A percentile compares a stretch with the other conserved stretches of the same genome.
Evolutionary conservation across 2,888 invertebrate genomes (phyloP).

Genomic region (Caenorhabditis doughertyi): DNA sequence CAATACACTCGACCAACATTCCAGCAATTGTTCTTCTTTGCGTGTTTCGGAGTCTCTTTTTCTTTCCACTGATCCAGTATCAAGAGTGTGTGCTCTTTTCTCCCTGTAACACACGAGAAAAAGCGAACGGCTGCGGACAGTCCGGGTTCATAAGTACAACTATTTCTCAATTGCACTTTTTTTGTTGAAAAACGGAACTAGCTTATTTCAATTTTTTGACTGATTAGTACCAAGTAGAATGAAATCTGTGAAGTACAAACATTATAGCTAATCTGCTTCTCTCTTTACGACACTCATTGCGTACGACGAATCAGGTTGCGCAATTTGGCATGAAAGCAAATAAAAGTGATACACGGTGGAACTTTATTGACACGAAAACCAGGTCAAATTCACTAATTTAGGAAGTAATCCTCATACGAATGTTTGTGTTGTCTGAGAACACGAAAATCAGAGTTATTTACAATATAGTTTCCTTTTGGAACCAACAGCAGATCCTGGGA

Average conservation of each 20-base stretch:
- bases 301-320: conserved; percentile 53
- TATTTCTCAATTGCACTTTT: not conserved
- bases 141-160: conserved; percentile 56
- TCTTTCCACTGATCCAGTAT: conserved; percentile 45
- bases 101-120: conserved; percentile 16
- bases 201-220: conserved; percentile 8
- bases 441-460: not conserved
- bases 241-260: conserved; percentile 59
- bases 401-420: conserved; percentile 28
- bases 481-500: conserved; percentile 28
- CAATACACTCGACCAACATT: conserved; percentile 48
- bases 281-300: not conserved
- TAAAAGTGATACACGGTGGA: conserved; percentile 58
- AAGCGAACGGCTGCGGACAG: conserved; percentile 49
- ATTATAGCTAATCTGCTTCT: conserved; percentile 54
- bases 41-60: conserved; percentile 48
- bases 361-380: conserved; percentile 54
- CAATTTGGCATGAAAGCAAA: conserved; percentile 46
- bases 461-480: conserved; percentile 4
- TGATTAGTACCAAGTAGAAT: conserved; percentile 43
- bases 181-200: conserved; percentile 5
- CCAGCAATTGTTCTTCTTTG: conserved; percentile 53
- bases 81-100: conserved; percentile 44
- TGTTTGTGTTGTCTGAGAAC: not conserved
- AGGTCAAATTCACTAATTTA: conserved; percentile 43